These are phyloP conservation scores for Lymantria monacha DNA, from an alignment of 2,888 invertebrate species.

Conservation along the genomic window DNA sequence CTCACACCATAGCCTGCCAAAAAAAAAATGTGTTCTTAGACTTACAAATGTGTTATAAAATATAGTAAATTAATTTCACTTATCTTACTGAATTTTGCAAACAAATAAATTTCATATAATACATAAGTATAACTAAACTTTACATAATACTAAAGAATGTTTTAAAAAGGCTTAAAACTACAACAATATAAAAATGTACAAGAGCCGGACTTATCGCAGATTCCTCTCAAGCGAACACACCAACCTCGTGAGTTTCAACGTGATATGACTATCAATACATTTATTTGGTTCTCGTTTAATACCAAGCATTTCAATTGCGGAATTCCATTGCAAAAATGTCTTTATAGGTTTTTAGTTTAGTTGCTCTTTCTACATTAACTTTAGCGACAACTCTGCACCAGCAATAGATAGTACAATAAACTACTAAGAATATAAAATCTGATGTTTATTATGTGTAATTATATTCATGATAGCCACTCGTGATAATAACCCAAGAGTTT, in stretches of 20 bases:
- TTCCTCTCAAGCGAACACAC: slow-evolving; percentile 40
- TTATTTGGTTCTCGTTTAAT: slow-evolving; percentile 22
- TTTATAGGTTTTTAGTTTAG: neutral
- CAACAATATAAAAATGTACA: slow-evolving; percentile 7
- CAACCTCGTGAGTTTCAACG: slow-evolving; percentile 38
- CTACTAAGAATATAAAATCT: too few species aligned
- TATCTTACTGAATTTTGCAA: neutral
- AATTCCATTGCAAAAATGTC: slow-evolving; percentile 10
- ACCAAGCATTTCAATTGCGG: slow-evolving; percentile 16
- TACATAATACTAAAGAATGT: neutral
- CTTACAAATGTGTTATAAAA: too few species aligned
- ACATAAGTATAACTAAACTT: slow-evolving; percentile 5
- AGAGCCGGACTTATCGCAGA: slow-evolving; percentile 40
- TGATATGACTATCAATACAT: slow-evolving; percentile 28
- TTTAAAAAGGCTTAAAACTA: slow-evolving; percentile 20
- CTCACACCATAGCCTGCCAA: too few species aligned
- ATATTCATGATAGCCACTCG: too few species aligned
- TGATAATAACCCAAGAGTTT: too few species aligned
- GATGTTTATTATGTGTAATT: too few species aligned
- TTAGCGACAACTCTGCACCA: too few species aligned
- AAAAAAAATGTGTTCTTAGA: too few species aligned
- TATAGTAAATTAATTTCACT: neutral
- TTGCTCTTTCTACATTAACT: too few species aligned
- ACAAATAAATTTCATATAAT: neutral
- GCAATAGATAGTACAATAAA: too few species aligned